phyloP scores from a whole-genome alignment of 2,888 invertebrate species.

The Gryllus longicercus region DNA sequence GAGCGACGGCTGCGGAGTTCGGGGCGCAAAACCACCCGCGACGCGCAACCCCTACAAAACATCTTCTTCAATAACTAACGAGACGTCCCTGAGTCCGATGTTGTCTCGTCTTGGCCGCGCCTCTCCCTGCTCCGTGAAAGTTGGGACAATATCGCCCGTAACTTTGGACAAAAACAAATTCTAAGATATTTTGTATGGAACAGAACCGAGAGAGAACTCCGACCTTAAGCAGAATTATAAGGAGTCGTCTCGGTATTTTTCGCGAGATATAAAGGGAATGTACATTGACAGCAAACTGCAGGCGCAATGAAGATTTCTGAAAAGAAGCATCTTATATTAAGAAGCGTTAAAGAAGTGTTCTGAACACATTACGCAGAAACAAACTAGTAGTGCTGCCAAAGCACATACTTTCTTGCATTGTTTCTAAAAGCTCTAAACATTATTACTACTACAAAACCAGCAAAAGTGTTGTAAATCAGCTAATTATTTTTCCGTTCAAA shows the following conservation, averaged over 20 bases:
- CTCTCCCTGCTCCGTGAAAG: background rate
- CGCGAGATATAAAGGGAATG: background rate
- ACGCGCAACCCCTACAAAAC: background rate
- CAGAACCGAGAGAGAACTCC: background rate
- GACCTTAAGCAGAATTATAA: background rate
- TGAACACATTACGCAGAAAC: too few species aligned
- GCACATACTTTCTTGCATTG: too few species aligned
- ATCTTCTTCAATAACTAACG: background rate
- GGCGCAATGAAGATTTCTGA: too few species aligned
- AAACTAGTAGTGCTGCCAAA: too few species aligned
- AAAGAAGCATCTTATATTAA: too few species aligned
- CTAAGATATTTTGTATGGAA: background rate
- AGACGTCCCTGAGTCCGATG: background rate
- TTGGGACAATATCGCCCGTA: constrained; percentile 4
- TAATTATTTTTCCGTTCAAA: too few species aligned
- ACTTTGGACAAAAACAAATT: background rate
- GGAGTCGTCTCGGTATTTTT: background rate
- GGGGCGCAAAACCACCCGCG: too few species aligned
- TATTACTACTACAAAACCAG: too few species aligned
- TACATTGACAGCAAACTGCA: background rate
- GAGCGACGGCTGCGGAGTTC: background rate
- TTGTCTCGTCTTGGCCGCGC: background rate
- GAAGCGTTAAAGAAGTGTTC: too few species aligned
- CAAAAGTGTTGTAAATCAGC: too few species aligned
- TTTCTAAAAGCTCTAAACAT: too few species aligned